Base-by-base conservation (phyloP, 2,888 invertebrate species). In the Alloscopus bannaensis region DNA sequence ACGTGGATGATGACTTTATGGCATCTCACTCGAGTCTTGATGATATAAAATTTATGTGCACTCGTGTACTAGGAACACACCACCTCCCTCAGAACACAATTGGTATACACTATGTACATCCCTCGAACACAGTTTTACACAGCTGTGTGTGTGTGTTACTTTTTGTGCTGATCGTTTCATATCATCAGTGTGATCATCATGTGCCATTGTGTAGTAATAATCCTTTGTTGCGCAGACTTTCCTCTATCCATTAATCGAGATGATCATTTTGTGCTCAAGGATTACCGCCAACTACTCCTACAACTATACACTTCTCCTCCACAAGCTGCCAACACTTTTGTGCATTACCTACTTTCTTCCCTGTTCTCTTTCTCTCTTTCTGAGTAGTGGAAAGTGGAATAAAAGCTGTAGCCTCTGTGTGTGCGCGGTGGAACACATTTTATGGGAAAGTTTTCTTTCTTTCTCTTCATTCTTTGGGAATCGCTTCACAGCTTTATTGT, bases 241-340 rank as follows among this genome's bases (percentile, higher is more conserved):
- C n/a, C 28, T 55, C 26, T 28, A 26, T 55, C 55, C 55, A 55
- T 55, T 55, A 55, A 55, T 55, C 55, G 55, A 55, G 55, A 55
- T 55, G 52, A 52, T 52, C 52, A 52, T 55, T 55, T 55, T 24
- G 26, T 55, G 11, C 20, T 24, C 16, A 28, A 55, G 55, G 55
- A 55, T 55, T 55, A 50, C 3, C 45, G 18, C 45, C 13, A 8
- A 8, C 36, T 13, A 6, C 13, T 36, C 36, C 6, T 36, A 36
- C 45, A 45, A 45, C n/a, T 11, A 18, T 45, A 16, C 3, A 16
- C 3, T 16, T 16, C 45, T 11, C n/a, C n/a, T n/a, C n/a, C n/a
- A n/a, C n/a, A n/a, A n/a, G n/a, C n/a, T n/a, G n/a, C n/a, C n/a
- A n/a, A n/a, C n/a, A n/a, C n/a, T n/a, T n/a, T n/a, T n/a, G n/a